These are phyloP conservation scores for Sandelia bainsii DNA, from an alignment of 2,797 vertebrate genomes.

Conservation along the genomic window DNA sequence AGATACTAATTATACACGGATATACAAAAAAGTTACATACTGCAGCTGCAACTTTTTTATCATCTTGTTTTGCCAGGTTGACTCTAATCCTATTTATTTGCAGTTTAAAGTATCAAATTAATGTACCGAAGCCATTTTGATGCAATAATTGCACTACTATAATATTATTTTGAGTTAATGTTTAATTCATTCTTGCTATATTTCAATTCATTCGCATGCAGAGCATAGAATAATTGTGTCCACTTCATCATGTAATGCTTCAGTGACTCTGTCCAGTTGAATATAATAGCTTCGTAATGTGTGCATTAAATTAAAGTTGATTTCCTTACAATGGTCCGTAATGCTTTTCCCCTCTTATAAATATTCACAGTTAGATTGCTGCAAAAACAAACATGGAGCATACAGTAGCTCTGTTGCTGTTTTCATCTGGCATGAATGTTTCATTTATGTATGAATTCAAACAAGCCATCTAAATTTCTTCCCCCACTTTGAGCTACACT, in stretches of 20 bases:
- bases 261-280: slow-evolving; percentile 69
- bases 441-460: slow-evolving; percentile 78
- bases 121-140: slow-evolving; percentile 41
- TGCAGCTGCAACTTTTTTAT: too few species aligned
- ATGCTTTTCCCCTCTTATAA: slow-evolving; percentile 72
- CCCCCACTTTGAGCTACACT: slow-evolving; percentile 42
- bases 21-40: too few species aligned
- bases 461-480: slow-evolving; percentile 67
- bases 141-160: slow-evolving; percentile 70
- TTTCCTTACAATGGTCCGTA: slow-evolving; percentile 61
- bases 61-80: too few species aligned
- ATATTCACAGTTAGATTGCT: slow-evolving; percentile 74
- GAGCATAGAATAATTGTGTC: slow-evolving; percentile 69
- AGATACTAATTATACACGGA: too few species aligned
- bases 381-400: slow-evolving; percentile 73
- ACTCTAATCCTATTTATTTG: too few species aligned
- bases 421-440: slow-evolving; percentile 52
- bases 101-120: neutral
- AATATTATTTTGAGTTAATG: slow-evolving; percentile 70
- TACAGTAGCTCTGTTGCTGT: slow-evolving; percentile 40
- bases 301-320: slow-evolving; percentile 70
- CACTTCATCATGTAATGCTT: slow-evolving; percentile 68
- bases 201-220: slow-evolving; percentile 72
- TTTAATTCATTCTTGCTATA: slow-evolving; percentile 69
- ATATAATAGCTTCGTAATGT: slow-evolving; percentile 76